These are phyloP conservation scores for Anoplopoma fimbria DNA, from an alignment of 2,113 vertebrate species.

Conservation along the genomic window DNA sequence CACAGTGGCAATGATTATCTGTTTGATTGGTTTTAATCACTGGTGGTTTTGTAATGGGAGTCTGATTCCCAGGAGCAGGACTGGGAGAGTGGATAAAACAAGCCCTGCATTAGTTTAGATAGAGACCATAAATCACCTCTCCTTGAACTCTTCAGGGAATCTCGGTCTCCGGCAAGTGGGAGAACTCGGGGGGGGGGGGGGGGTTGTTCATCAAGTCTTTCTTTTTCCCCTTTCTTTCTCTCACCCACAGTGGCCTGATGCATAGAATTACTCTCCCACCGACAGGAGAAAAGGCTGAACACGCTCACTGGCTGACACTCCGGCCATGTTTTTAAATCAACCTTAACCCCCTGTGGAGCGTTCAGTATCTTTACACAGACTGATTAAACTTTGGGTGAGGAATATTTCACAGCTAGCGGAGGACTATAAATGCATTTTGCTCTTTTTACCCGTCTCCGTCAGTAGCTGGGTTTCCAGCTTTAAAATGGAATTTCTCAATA, in stretches of 20 bases:
- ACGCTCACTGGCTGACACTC: not conserved
- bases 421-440: constrained; percentile 9
- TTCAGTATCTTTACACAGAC: constrained; percentile 15
- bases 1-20: constrained; percentile 34
- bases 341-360: not conserved
- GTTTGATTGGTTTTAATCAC: constrained; percentile 62
- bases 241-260: not conserved
- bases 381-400: constrained; percentile 18
- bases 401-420: not conserved
- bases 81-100: constrained; percentile 51
- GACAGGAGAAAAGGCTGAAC: constrained; percentile 18
- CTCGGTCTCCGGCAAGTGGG: constrained; percentile 1
- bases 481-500: not conserved
- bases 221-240: not conserved
- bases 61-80: constrained; percentile 53
- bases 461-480: not conserved
- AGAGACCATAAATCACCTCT: constrained; percentile 65
- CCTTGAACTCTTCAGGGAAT: constrained; percentile 30
- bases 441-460: not conserved
- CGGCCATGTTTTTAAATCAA: constrained; percentile 7
- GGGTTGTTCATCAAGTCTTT: constrained; percentile 32
- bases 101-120: constrained; percentile 45
- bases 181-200: constrained; percentile 2
- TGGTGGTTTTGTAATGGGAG: constrained; percentile 41
- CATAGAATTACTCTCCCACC: constrained; percentile 25